phyloP scores from a whole-genome alignment of 2,888 invertebrate genomes.

The Microplitis deprimator region DNA sequence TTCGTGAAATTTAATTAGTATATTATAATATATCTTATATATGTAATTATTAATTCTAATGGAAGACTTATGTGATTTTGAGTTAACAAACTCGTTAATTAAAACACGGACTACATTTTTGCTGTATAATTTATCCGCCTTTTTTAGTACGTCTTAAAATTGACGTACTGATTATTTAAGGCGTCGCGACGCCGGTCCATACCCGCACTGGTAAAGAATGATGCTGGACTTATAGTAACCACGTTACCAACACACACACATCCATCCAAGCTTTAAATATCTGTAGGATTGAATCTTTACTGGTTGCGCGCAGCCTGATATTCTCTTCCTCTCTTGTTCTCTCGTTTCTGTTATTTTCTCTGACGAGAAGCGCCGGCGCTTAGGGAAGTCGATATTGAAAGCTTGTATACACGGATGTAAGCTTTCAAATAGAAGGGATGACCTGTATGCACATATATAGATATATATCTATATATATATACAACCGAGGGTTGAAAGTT shows the following conservation, averaged over 20 bases:
- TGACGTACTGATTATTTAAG: constrained; percentile 48
- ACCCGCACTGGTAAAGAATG: constrained; percentile 62
- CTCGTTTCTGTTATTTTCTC: not conserved
- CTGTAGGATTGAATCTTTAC: constrained; percentile 41
- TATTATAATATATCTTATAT: too few species aligned
- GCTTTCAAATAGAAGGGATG: constrained; percentile 34
- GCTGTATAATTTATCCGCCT: constrained; percentile 14
- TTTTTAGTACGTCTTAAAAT: constrained; percentile 42
- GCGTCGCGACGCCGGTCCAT: constrained; percentile 66
- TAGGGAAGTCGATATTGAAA: constrained; percentile 63
- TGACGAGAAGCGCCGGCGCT: constrained; percentile 65
- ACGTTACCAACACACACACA: constrained; percentile 38
- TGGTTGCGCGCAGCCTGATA: constrained; percentile 16
- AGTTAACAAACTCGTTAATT: constrained; percentile 56
- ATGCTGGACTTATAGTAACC: constrained; percentile 32
- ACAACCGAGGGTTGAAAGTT: not conserved
- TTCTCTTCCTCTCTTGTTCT: constrained; percentile 6
- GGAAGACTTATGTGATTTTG: constrained; percentile 70
- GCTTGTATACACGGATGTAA: constrained; percentile 40
- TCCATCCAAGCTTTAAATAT: constrained; percentile 43
- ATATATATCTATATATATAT: too few species aligned
- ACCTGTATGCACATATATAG: not conserved
- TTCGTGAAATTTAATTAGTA: not conserved
- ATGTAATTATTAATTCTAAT: constrained; percentile 49
- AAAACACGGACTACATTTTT: constrained; percentile 54